Base-by-base conservation (phyloP, 1,140 invertebrate species). In the Capitella teleta region DNA sequence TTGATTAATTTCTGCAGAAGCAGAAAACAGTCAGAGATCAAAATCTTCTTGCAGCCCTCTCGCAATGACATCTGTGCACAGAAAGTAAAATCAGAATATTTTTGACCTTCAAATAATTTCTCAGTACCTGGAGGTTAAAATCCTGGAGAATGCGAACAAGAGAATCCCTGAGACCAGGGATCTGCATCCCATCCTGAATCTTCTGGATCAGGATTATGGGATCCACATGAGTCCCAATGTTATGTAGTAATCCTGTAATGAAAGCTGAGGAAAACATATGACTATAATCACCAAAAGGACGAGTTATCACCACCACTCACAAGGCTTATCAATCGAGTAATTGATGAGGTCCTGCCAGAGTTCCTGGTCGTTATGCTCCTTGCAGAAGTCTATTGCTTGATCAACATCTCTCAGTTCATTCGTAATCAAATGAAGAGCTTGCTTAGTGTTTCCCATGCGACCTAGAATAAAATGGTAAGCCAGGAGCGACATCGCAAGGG, bases 61-160 rank as follows among this genome's bases (percentile, higher is more conserved):
- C 91, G 82, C 2, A 94, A 79, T 12, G 89, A 85, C 30, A 91
- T 82, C 76, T 81, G 62, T 36, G 68, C 52, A 28, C 45, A 47
- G 54, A 53, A 41, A 30, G 28, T 30, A 21, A 32, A 28, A 30
- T 28, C 3, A 14, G 19, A 5, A 47, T 36, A 47, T 32, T 32
- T 32, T n/a, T 34, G 32, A 34, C 32, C 32, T 34, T 10, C 10
- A 10, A 34, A 16, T 34, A 34, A 10, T 34, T 12, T 12, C 32
- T 12, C 32, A 34, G 18, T 47, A 83, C 80, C 75, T 95, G 91
- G 28, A 96, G 73, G 68, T 88, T 90, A 65, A 93, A 96, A 68
- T 97, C 92, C 62, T 86, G 84, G 68, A 98, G 80, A 79, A 98
- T 91, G 74, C 94, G 94, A 0, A 91, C 85, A 3, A 98, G 73